Base-by-base conservation (phyloP, 1,140 invertebrate species). In the Matsumurasca onukii region DNA sequence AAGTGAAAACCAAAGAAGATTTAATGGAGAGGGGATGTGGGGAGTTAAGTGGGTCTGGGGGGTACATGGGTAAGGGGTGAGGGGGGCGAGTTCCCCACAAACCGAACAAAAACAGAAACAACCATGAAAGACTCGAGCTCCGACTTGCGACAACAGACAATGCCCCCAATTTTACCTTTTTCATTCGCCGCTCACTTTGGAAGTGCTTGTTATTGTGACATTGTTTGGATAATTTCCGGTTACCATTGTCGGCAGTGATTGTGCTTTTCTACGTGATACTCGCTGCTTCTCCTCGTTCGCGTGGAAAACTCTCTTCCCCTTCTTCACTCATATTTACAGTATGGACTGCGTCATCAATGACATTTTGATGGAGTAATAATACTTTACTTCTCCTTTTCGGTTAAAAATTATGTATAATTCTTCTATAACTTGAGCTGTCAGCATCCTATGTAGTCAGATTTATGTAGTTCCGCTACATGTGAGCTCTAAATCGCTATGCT, bases 161-260 rank as follows among this genome's bases (percentile, higher is more conserved):
- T 51, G 49, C 49, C 49, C n/a, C 49, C 24, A 51, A 20, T 51
- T 51, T 51, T 51, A 51, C 49, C 49, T 51, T 51, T 51, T 51
- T 51, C 49, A 51, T 51, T 22, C 49, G 24, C 5, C 49, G 49
- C 49, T 51, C 49, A 51, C 49, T 51, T 51, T 3, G 49, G 49
- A 51, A 51, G 49, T 51, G 24, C 49, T 51, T 51, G 49, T 51
- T 51, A 51, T 51, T 51, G 49, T 51, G n/a, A 51, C 49, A 51
- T 51, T 51, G 49, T 51, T 51, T 51, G 49, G 49, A 51, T 51
- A 51, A 51, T 51, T 51, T 51, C 49, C 49, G 49, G 49, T 51
- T 51, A 20, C 49, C 49, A 51, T 51, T 51, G 49, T 51, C 49
- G 49, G 3, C 49, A n/a, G n/a, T n/a, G n/a, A n/a, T n/a, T n/a